Conservation (phyloP, 2,888 invertebrate species). For the Thera britannica region DNA sequence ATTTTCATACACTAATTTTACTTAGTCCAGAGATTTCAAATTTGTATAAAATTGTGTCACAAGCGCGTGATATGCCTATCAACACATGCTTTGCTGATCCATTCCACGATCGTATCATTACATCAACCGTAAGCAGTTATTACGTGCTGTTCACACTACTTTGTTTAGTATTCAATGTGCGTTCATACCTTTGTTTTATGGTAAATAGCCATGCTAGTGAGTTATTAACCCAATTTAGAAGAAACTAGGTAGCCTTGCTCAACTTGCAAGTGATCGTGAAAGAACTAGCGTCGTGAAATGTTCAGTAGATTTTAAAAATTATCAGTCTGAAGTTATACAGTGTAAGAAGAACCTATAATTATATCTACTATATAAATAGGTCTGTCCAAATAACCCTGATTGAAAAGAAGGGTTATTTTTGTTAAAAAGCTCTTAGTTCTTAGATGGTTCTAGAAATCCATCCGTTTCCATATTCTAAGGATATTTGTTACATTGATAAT, state of each 20-base stretch:
- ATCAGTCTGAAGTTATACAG: not conserved
- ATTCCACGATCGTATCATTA: constrained; percentile 17
- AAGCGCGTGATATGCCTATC: not conserved
- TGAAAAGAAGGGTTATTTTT: too few species aligned
- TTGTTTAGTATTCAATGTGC: constrained; percentile 15
- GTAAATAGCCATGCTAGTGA: constrained; percentile 18
- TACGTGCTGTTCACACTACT: constrained; percentile 28
- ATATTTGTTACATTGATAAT: too few species aligned
- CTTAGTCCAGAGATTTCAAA: too few species aligned
- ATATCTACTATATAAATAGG: too few species aligned
- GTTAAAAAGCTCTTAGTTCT: too few species aligned
- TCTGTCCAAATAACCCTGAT: too few species aligned
- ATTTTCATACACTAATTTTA: too few species aligned
- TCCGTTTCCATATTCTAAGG: too few species aligned
- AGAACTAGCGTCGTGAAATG: not conserved
- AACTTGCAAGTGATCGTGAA: not conserved
- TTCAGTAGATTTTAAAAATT: too few species aligned
- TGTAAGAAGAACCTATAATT: too few species aligned
- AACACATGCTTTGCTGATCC: not conserved
- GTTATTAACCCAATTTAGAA: constrained; percentile 23
- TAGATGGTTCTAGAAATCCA: too few species aligned
- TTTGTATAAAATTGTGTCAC: not conserved
- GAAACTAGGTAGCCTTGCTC: constrained; percentile 1
- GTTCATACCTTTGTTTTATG: constrained; percentile 22
- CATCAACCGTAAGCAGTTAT: constrained; percentile 11